Evolutionary conservation across 1,140 invertebrate genomes (phyloP), one percentile per base, ranked within the genome.

Genomic region (Melipona quadrifasciata): DNA sequence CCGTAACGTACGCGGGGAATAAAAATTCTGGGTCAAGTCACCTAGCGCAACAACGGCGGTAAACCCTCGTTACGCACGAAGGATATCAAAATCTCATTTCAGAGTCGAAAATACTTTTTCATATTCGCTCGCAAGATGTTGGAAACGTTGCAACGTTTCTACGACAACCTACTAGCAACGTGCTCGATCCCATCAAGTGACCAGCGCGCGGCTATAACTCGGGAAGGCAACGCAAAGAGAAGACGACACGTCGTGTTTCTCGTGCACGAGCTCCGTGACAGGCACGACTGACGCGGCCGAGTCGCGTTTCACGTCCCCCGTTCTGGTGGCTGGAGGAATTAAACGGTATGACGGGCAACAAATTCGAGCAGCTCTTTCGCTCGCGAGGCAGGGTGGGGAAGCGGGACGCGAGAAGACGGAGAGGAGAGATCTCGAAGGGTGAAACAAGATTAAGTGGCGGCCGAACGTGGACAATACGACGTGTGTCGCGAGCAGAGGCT

Each of bases 401-500:
- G n/a, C 61, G 61, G 12, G n/a, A 64, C 61, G n/a, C n/a, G 27
- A 12, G 65, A 47, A 70, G 65, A 68, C 34, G 47, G 27, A 78
- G 57, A 34, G 53, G 34, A 80, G 76, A 47, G 76, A 83, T 84
- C 81, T 80, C 58, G 39, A 86, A 76, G 71, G 58, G 21, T 67
- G 73, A 72, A 85, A 57, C 64, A 90, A 91, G 90, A 91, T 91
- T 91, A 89, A 91, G 89, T 89, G 87, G 58, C 67, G 84, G 34
- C 31, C 27, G 47, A 55, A 65, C 65, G 74, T 67, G 87, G 85
- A 91, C 90, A 91, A 91, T 91, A 72, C 81, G 90, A 91, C 88
- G 83, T 80, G 34, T 67, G 86, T 87, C 72, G 84, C 73, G 68
- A 82, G 80, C 64, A 65, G 19, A 61, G 74, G 70, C 85, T 72